Conservation (phyloP, 2,888 invertebrate genomes). For the Podabrus alpinus region DNA sequence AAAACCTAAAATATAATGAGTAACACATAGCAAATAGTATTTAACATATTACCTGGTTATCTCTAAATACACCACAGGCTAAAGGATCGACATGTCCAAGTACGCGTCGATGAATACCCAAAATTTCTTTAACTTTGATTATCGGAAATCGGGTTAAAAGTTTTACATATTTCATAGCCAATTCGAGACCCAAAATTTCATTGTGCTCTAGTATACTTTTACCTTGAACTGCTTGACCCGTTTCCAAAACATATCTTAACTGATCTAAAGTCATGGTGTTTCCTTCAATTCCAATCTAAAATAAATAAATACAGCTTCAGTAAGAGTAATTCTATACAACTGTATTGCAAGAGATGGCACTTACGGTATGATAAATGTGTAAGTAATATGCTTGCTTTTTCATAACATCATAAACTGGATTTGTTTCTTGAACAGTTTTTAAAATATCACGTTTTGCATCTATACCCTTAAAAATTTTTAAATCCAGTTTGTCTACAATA, state of each 20-base stretch:
- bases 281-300: slow-evolving; percentile 85
- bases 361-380: slow-evolving; percentile 91
- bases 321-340: not conserved
- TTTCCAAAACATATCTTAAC: slow-evolving; percentile 90
- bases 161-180: slow-evolving; percentile 91
- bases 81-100: slow-evolving; percentile 93
- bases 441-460: slow-evolving; percentile 84
- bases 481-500: slow-evolving; percentile 88
- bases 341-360: no score
- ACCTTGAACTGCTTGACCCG: slow-evolving; percentile 81
- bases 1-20: slow-evolving; percentile 64
- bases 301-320: slow-evolving; percentile 4
- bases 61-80: slow-evolving; percentile 85
- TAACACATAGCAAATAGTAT: not conserved
- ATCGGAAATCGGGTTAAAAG: slow-evolving; percentile 76
- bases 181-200: slow-evolving; percentile 92
- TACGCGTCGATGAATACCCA: slow-evolving; percentile 90
- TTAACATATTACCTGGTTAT: slow-evolving; percentile 64
- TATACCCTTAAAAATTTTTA: slow-evolving; percentile 74
- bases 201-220: slow-evolving; percentile 97
- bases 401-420: slow-evolving; percentile 80
- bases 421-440: slow-evolving; percentile 74
- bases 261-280: slow-evolving; percentile 95
- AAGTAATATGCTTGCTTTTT: slow-evolving; percentile 95
- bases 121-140: slow-evolving; percentile 82